These are phyloP conservation scores for Morphnarchus princeps DNA, from an alignment of 2,113 vertebrate species.

Conservation along the genomic window DNA sequence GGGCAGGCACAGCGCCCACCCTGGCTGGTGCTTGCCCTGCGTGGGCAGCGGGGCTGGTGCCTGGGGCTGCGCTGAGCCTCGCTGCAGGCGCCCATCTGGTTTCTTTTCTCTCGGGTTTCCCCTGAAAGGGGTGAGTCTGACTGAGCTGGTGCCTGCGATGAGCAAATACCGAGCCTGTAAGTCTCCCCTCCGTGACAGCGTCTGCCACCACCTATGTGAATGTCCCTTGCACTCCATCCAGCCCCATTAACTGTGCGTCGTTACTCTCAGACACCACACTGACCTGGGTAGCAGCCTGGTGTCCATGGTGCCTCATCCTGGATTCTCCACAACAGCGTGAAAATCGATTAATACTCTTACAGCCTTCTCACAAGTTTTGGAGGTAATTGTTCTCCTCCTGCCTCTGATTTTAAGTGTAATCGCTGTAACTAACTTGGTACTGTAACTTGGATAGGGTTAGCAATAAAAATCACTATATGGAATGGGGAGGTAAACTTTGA, in stretches of 20 bases:
- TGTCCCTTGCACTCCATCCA: background rate
- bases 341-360: background rate
- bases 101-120: background rate
- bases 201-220: background rate
- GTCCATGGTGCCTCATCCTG: accelerated
- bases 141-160: background rate
- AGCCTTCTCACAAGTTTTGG: background rate
- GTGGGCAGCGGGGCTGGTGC: background rate
- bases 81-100: background rate
- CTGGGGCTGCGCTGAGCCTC: background rate
- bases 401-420: background rate
- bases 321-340: background rate
- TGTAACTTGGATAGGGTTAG: background rate
- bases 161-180: background rate
- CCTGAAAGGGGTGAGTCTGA: background rate
- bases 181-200: background rate
- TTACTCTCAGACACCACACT: too few species aligned
- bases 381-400: background rate
- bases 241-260: background rate
- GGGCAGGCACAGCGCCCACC: background rate
- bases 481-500: background rate
- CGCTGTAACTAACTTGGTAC: background rate
- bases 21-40: background rate
- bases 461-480: background rate
- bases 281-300: background rate